Evolutionary conservation across 2,797 vertebrate species (phyloP).

Genomic region (Decapterus maruadsi): DNA sequence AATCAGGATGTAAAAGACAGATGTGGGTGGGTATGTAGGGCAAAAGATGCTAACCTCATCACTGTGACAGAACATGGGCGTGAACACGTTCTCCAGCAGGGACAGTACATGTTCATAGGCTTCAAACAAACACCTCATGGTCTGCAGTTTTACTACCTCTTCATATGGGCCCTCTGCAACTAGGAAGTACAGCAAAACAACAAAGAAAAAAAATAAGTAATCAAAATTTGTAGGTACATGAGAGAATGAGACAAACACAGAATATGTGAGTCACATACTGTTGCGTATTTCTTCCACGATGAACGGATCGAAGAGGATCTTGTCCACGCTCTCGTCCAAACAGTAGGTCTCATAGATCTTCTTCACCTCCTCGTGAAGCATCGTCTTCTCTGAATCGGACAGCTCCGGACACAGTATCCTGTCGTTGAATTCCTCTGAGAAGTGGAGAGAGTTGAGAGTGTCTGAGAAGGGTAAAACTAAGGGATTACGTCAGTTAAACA

Average conservation of each 20-base stretch:
- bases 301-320: constrained; percentile 96
- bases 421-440: constrained; percentile 97
- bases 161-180: constrained; percentile 92
- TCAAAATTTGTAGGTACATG: background rate
- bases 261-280: constrained; percentile 83
- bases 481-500: background rate
- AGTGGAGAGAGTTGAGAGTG: constrained; percentile 27
- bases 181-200: constrained; percentile 53
- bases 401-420: constrained; percentile 94
- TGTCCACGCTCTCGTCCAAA: constrained; percentile 96
- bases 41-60: constrained; percentile 88
- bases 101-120: constrained; percentile 97
- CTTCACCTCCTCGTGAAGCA: constrained; percentile 94
- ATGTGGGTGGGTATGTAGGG: background rate
- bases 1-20: background rate
- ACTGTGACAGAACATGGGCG: constrained; percentile 98
- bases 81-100: constrained; percentile 96
- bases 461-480: background rate
- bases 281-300: constrained; percentile 97
- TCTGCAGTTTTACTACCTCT: constrained; percentile 96
- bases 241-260: background rate
- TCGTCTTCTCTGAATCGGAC: constrained; percentile 90
- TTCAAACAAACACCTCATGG: constrained; percentile 97
- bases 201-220: background rate
- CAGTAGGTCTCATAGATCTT: constrained; percentile 97